Percentiles rank a stretch among this genome's conserved stretches.
Evolutionary conservation across 2,797 vertebrate genomes (phyloP).

Genomic region (Eulemur albifrons): DNA sequence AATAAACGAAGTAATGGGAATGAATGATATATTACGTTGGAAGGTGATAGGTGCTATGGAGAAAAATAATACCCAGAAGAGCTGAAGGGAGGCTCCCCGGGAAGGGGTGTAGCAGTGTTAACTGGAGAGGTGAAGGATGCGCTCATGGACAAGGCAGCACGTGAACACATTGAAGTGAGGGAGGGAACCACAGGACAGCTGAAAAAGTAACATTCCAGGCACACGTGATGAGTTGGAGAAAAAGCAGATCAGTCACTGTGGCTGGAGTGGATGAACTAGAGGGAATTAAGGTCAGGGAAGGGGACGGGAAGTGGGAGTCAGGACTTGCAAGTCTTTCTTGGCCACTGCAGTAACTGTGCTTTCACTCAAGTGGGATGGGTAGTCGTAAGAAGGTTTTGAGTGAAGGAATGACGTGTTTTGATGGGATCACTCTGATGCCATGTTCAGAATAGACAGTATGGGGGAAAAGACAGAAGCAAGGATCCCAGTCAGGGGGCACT

Average conservation of each 20-base stretch:
- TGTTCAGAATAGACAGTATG: not conserved
- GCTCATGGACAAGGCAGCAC: not conserved
- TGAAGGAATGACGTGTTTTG: not conserved
- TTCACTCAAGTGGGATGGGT: not conserved
- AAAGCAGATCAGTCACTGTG: not conserved
- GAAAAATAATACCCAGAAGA: not conserved
- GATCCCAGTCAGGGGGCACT: not conserved
- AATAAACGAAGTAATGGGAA: not conserved
- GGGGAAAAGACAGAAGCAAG: not conserved
- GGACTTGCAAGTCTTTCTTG: not conserved
- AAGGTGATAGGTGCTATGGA: not conserved
- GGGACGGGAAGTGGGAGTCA: not conserved
- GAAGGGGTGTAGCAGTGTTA: not conserved
- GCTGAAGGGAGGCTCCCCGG: not conserved
- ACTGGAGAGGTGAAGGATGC: not conserved
- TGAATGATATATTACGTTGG: not conserved
- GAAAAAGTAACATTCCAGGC: not conserved
- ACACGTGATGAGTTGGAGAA: not conserved
- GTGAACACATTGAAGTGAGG: not conserved
- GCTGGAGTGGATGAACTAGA: not conserved
- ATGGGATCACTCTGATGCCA: not conserved
- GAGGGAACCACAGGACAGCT: not conserved
- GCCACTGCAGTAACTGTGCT: not conserved
- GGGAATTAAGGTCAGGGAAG: not conserved
- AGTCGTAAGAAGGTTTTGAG: not conserved